Conservation (phyloP, 2,113 vertebrate species). For the Rhinoptilus africanus region DNA sequence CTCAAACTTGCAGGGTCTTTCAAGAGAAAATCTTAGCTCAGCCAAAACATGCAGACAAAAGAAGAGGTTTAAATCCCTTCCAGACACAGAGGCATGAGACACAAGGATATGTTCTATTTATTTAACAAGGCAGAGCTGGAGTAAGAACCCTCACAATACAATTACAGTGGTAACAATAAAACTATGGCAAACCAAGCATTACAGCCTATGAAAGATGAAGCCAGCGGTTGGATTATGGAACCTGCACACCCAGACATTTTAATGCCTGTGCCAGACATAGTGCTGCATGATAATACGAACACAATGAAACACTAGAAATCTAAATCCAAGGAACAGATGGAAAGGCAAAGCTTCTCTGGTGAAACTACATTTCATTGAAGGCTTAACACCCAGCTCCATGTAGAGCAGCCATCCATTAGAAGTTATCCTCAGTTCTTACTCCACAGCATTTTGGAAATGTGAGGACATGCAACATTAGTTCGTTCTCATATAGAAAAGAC, state of each 20-base stretch:
- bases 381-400: not conserved
- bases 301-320: slow-evolving; percentile 26
- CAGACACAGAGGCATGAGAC: not conserved
- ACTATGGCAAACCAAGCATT: slow-evolving; percentile 30
- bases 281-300: not conserved
- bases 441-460: not conserved
- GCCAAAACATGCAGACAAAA: slow-evolving; percentile 54
- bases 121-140: slow-evolving; percentile 42
- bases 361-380: not conserved
- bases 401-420: not conserved
- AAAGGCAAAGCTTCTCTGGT: not conserved
- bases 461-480: not conserved
- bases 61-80: slow-evolving; percentile 57
- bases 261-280: slow-evolving; percentile 53
- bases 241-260: slow-evolving; percentile 50
- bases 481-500: not conserved
- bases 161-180: slow-evolving; percentile 60
- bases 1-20: slow-evolving; percentile 24
- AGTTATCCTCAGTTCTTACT: not conserved
- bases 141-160: slow-evolving; percentile 32
- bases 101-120: slow-evolving; percentile 57
- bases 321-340: slow-evolving; percentile 27
- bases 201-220: not conserved
- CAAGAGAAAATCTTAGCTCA: slow-evolving; percentile 41
- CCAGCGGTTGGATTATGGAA: slow-evolving; percentile 9